phyloP scores from a whole-genome alignment of 2,113 vertebrate genomes.

The Tenebrosternarchus preto region DNA sequence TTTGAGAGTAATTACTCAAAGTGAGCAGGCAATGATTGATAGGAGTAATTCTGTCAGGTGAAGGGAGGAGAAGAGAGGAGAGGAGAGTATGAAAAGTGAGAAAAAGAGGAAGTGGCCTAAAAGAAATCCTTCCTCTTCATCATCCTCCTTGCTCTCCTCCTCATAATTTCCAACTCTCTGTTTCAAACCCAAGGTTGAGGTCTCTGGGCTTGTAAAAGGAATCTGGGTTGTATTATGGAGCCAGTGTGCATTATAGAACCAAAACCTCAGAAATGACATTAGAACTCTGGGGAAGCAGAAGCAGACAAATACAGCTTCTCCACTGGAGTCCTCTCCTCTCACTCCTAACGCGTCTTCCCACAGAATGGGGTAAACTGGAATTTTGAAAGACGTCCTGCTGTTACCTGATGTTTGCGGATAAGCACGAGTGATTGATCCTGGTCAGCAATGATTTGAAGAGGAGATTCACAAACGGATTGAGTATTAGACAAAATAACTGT shows the following conservation, averaged over 20 bases:
- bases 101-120: neutral
- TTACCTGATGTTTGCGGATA: too few species aligned
- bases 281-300: slow-evolving; percentile 60
- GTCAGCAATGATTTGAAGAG: too few species aligned
- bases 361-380: too few species aligned
- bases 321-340: neutral
- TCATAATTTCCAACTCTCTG: slow-evolving; percentile 51
- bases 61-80: too few species aligned
- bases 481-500: too few species aligned
- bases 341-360: neutral
- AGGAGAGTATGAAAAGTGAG: neutral
- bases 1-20: too few species aligned
- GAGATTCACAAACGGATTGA: too few species aligned
- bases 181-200: slow-evolving; percentile 62
- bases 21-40: too few species aligned
- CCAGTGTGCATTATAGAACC: slow-evolving; percentile 68
- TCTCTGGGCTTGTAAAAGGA: slow-evolving; percentile 59
- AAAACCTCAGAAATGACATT: slow-evolving; percentile 62
- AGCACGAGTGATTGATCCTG: too few species aligned
- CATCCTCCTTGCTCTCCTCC: slow-evolving; percentile 40
- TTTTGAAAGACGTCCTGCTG: slow-evolving; percentile 5
- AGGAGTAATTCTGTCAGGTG: too few species aligned
- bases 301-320: slow-evolving; percentile 43
- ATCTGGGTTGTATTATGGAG: slow-evolving; percentile 73
- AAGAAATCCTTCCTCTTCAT: neutral